Conservation (phyloP, 2,113 vertebrate genomes). For the Machaerirhynchus nigripectus region DNA sequence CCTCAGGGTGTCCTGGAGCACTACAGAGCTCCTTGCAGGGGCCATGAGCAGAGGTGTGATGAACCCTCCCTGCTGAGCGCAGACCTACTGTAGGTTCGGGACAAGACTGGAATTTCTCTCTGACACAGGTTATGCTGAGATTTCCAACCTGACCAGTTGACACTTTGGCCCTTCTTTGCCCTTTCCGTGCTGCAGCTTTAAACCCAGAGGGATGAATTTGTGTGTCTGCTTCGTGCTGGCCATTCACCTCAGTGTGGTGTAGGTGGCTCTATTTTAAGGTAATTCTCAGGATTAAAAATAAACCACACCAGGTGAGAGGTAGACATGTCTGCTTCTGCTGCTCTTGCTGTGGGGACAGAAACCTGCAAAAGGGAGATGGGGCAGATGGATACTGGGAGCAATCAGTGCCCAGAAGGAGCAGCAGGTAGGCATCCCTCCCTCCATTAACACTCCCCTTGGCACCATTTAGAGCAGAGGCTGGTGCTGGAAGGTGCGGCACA, state of each 20-base stretch:
- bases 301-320: background rate
- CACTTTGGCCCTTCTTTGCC: background rate
- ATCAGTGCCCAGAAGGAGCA: background rate
- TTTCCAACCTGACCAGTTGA: background rate
- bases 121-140: background rate
- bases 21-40: background rate
- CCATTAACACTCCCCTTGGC: background rate
- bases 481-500: background rate
- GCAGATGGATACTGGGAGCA: background rate
- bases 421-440: background rate
- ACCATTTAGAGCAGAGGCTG: background rate
- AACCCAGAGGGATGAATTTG: background rate
- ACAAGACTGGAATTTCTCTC: background rate
- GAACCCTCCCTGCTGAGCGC: background rate
- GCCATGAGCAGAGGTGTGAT: rapidly evolving
- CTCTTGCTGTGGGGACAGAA: background rate
- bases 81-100: background rate
- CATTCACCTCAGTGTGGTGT: rapidly evolving
- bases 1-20: background rate
- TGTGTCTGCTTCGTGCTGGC: rapidly evolving
- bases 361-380: background rate
- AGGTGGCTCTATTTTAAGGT: background rate
- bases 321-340: background rate
- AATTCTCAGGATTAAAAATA: background rate
- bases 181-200: background rate